Evolutionary conservation across 2,888 invertebrate species (phyloP), one percentile per base, ranked within the genome.

Genomic region (Camponotus fellah): DNA sequence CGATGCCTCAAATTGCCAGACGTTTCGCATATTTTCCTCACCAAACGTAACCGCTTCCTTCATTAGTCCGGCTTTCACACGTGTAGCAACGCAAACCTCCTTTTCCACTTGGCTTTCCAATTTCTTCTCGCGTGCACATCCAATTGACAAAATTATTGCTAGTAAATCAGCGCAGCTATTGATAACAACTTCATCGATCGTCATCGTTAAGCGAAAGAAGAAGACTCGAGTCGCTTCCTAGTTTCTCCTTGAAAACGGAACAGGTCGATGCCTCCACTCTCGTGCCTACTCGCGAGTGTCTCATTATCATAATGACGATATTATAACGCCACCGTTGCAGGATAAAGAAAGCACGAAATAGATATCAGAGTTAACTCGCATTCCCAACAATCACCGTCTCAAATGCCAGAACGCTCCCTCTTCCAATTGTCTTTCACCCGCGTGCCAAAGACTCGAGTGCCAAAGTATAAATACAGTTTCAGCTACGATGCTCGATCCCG

Each of bases 341-440:
- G 68, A 17, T 66, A 58, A 80, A 76, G 60, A 77, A 69, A 83
- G 37, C 43, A 34, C 56, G 80, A 82, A 79, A 65, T 66, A 66
- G 68, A 62, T 82, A 87, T 77, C 71, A 76, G 17, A 53, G 43
- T 74, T 46, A 49, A 76, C 75, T 56, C 71, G 85, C 87, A 12
- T 66, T 92, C 91, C 85, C 88, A 74, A 83, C 85, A 79, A 87
- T 87, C 86, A 88, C 83, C 84, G 90, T 85, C 87, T 90, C 86
- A 92, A 92, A 92, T 92, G 92, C 91, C 92, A 92, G 84, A 88
- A 90, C 92, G 91, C 91, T 92, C 91, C 91, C 86, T 89, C 82
- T 71, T 85, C 66, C 74, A 77, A 80, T 65, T 56, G 79, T 88
- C 85, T 85, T 86, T 88, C 84, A 82, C 86, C 86, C 84, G 69